Conservation (phyloP, 2,113 vertebrate genomes). For the Microtus montanus region DNA sequence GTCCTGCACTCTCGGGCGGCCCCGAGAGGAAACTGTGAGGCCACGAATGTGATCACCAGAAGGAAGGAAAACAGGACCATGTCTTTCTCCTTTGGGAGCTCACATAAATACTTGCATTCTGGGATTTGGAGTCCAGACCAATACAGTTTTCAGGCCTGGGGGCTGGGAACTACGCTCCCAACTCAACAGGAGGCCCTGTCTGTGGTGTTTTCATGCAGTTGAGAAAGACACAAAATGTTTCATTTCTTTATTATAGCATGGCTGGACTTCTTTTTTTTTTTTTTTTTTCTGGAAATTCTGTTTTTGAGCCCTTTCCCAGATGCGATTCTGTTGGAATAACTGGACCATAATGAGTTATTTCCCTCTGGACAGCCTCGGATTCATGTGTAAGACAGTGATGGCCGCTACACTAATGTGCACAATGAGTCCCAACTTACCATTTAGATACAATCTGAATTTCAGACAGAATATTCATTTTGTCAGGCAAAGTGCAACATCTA, state of each 20-base stretch:
- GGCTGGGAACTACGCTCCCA: no score
- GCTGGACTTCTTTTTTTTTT: not conserved
- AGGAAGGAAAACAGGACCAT: no score
- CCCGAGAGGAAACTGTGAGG: no score
- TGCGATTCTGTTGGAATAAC: not conserved
- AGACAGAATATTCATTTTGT: not conserved
- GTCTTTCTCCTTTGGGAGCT: no score
- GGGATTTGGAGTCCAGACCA: no score
- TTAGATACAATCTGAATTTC: not conserved
- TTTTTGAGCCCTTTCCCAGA: not conserved
- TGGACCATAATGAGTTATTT: slow-evolving; percentile 45
- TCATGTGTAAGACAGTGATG: not conserved
- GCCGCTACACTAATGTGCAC: not conserved
- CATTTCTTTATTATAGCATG: not conserved
- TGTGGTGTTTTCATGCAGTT: not conserved
- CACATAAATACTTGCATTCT: no score
- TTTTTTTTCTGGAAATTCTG: slow-evolving; percentile 34
- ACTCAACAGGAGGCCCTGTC: not conserved
- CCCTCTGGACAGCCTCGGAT: not conserved
- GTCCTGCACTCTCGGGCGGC: no score
- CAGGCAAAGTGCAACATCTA: not conserved
- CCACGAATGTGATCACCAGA: no score
- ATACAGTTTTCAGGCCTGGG: no score
- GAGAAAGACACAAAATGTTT: not conserved
- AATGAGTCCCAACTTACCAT: not conserved